Evolutionary conservation across 2,888 invertebrate genomes (phyloP), one percentile per base, ranked within the genome.

Genomic region (Polyploca ridens): DNA sequence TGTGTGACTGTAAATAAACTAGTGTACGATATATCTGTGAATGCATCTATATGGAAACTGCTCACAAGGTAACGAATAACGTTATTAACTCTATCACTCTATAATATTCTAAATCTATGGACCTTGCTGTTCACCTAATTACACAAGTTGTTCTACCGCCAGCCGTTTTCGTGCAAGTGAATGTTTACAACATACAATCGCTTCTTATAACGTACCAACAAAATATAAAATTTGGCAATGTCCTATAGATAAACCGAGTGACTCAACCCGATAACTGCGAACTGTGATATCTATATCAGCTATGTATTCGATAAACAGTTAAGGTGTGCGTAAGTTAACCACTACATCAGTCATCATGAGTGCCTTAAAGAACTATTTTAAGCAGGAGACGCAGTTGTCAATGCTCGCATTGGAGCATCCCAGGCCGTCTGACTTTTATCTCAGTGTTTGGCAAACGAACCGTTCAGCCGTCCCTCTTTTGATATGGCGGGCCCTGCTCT

Each of bases 381-480:
- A 83, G 72, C 77, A 88, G 69, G 90, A 94, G 77, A 76, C 77
- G 10, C 81, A 86, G 63, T 76, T 79, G 68, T 77, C 76, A 54
- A 91, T 88, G 84, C 72, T 92, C 54, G 84, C 82, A 10, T 73
- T 93, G 66, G 89, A 90, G 64, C 89, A 93, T 70, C 79, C 84
- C 5, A 89, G 85, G 19, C 87, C 89, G 11, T 73, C 89, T 58
- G 89, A 90, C 69, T 93, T 93, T 73, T 91, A 90, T 68, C 83
- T 91, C 16, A 90, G 92, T 74, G 84, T 77, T 83, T 94, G 93
- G 92, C 93, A 94, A 76, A 82, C 79, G 62, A 90, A 88, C 19
- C 83, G 91, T 19, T 93, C 93, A 7, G 73, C 85, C 11, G 84
- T 89, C 44, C 90, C 93, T 63, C 86, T 94, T 69, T 74, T 94